These are phyloP conservation scores for Musca vetustissima DNA, from an alignment of 1,140 invertebrate genomes.

Conservation along the genomic window DNA sequence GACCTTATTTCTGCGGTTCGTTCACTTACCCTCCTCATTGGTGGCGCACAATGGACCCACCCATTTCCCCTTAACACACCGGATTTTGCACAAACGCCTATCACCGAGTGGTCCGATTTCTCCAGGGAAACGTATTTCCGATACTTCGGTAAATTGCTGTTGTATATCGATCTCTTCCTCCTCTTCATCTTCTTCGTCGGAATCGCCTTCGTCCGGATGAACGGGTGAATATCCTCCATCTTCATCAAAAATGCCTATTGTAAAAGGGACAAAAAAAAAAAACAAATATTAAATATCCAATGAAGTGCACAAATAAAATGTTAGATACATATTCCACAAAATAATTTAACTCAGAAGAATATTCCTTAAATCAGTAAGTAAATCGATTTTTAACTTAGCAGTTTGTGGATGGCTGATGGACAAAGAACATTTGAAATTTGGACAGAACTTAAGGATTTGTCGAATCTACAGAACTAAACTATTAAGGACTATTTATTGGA, in stretches of 20 bases:
- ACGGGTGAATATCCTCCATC: constrained; percentile 46
- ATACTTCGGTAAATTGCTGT: constrained; percentile 55
- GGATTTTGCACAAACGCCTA: constrained; percentile 74
- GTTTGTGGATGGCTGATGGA: no score
- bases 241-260: constrained; percentile 49
- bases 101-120: constrained; percentile 68
- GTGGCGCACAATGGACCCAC: constrained; percentile 71
- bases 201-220: constrained; percentile 47
- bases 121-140: constrained; percentile 69
- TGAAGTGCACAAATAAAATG: no score
- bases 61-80: constrained; percentile 79
- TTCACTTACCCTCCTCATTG: constrained; percentile 57
- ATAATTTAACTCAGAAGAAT: no score
- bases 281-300: no score
- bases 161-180: constrained; percentile 52
- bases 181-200: constrained; percentile 52
- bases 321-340: no score
- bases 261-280: neutral
- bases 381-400: no score
- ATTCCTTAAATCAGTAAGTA: no score
- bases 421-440: no score
- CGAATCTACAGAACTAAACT: no score
- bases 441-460: no score
- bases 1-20: neutral
- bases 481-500: no score